These are phyloP conservation scores for Nymphicus hollandicus DNA, from an alignment of 2,113 vertebrate genomes.

Conservation along the genomic window DNA sequence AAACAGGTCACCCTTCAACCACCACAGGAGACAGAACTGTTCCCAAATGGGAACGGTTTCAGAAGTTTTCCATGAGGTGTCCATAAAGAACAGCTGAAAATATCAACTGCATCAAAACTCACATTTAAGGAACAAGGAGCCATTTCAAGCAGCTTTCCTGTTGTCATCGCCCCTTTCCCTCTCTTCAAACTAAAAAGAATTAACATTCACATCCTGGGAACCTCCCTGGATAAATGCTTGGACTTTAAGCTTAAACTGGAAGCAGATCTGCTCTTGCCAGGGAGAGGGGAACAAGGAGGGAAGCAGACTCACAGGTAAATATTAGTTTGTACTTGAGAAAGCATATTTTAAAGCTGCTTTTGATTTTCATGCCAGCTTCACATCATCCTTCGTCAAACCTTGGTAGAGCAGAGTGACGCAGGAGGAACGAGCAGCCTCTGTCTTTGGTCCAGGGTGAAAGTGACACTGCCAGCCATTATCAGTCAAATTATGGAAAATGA, in stretches of 20 bases:
- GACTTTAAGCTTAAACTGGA: not conserved
- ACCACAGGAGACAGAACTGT: not conserved
- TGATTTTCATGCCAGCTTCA: not conserved
- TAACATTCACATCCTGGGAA: not conserved
- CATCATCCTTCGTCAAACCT: accelerated
- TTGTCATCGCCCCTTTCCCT: not conserved
- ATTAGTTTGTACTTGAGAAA: slow-evolving; percentile 50
- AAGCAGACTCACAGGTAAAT: slow-evolving; percentile 50
- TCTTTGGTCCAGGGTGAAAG: not conserved
- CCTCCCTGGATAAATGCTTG: not conserved
- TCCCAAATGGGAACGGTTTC: slow-evolving; percentile 52
- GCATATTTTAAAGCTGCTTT: slow-evolving; percentile 25
- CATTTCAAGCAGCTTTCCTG: not conserved
- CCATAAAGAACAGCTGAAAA: slow-evolving; percentile 12
- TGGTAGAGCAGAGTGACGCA: not conserved
- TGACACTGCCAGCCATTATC: not conserved
- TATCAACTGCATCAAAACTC: not conserved
- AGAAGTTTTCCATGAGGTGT: slow-evolving; percentile 37
- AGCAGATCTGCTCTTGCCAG: not conserved
- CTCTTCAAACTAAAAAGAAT: not conserved
- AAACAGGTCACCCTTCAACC: slow-evolving; percentile 25
- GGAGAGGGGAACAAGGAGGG: not conserved
- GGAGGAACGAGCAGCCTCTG: not conserved
- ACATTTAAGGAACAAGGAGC: slow-evolving; percentile 24
- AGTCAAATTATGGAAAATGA: not conserved